phyloP scores from a whole-genome alignment of 2,888 invertebrate genomes.

The Megastigmus dorsalis region DNA sequence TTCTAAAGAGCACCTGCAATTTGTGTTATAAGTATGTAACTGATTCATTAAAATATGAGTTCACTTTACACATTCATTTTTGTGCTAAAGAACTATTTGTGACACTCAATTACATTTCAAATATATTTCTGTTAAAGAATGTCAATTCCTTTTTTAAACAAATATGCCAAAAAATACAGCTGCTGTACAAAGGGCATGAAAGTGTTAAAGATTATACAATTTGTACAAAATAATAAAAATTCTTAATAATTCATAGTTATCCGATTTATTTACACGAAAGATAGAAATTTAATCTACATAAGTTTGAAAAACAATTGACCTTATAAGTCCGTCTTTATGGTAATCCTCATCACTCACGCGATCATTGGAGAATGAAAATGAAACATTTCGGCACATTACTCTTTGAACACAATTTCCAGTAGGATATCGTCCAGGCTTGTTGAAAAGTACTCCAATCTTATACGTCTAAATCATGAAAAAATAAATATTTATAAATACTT shows the following conservation, averaged over 20 bases:
- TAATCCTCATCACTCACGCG: constrained; percentile 82
- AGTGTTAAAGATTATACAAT: constrained; percentile 29
- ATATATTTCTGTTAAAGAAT: constrained; percentile 21
- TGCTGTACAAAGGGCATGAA: constrained; percentile 22
- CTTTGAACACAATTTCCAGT: constrained; percentile 83
- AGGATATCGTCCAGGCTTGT: constrained; percentile 87
- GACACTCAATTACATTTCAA: neutral
- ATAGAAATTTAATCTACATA: too few species aligned
- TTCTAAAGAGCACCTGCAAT: constrained; percentile 15
- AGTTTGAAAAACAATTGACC: constrained; percentile 86
- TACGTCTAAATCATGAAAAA: constrained; percentile 77
- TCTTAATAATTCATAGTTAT: constrained; percentile 13
- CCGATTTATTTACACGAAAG: constrained; percentile 40
- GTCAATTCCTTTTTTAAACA: constrained; percentile 18
- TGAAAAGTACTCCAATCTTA: constrained; percentile 86
- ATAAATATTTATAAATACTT: neutral
- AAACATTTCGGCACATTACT: constrained; percentile 81
- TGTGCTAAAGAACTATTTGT: constrained; percentile 9
- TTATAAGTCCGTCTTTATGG: constrained; percentile 83
- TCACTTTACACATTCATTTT: constrained; percentile 13
- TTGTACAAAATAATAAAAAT: constrained; percentile 43
- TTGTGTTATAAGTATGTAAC: constrained; percentile 2
- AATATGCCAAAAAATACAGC: constrained; percentile 6
- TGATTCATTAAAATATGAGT: constrained; percentile 9
- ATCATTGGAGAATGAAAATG: constrained; percentile 83